Evolutionary conservation across 2,113 vertebrate genomes (phyloP).

Genomic region (Zosterops lateralis): DNA sequence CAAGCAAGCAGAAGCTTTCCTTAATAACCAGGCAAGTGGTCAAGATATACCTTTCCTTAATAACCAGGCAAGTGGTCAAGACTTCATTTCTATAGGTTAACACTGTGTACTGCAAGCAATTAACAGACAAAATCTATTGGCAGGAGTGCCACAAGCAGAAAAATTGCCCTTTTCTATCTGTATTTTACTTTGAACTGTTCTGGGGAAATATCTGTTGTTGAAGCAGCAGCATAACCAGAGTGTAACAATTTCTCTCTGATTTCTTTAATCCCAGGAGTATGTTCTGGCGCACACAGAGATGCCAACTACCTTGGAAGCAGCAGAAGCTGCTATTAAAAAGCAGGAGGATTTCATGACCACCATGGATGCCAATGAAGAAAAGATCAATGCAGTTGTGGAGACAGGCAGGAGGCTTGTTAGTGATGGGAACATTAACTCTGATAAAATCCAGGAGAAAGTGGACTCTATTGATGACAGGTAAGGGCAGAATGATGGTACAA

Average conservation of each 20-base stretch:
- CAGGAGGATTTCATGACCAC: constrained; percentile 99
- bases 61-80: constrained; percentile 87
- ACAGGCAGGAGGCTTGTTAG: constrained; percentile 89
- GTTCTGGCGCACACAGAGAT: constrained; percentile 96
- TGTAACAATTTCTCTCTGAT: background rate
- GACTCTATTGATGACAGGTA: constrained; percentile 96
- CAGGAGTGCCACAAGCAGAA: background rate
- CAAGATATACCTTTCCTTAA: constrained; percentile 83
- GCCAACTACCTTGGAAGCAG: constrained; percentile 93
- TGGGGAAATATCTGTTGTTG: background rate
- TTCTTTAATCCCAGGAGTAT: constrained; percentile 82
- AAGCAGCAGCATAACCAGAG: background rate
- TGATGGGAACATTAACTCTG: constrained; percentile 92
- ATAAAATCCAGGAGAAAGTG: constrained; percentile 96
- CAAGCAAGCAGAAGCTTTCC: constrained; percentile 97
- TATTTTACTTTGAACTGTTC: background rate
- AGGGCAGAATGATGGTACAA: background rate
- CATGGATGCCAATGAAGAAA: constrained; percentile 98
- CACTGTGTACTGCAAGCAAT: background rate
- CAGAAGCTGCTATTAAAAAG: constrained; percentile 96
- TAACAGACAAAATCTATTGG: background rate
- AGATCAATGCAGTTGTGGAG: constrained; percentile 93
- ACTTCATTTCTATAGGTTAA: background rate
- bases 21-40: constrained; percentile 95
- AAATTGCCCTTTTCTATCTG: background rate